Evolutionary conservation across 2,113 vertebrate genomes (phyloP), one percentile per base, ranked within the genome.

Genomic region (Bufo bufo): DNA sequence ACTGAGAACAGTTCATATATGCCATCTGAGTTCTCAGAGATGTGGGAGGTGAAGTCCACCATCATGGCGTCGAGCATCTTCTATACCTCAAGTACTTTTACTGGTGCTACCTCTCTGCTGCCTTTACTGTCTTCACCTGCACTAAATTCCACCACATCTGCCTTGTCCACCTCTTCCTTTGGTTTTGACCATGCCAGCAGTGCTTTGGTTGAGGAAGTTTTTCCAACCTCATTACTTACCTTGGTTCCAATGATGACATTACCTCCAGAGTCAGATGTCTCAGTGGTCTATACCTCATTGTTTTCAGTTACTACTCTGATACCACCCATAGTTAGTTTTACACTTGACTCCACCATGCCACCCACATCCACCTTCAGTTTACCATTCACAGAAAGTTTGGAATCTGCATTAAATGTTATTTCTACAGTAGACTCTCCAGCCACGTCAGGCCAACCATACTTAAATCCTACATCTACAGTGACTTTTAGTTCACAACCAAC

Each of bases 41-140:
- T 91, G 43, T 72, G 92, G 33, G 93, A 92, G 90, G 88, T 74
- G n/a, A 58, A 90, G 1, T 85, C 87, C 0, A 20, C 88, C 43
- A 89, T 87, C 23, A 89, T 87, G 5, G 84, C 6, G 13, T 49
- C 23, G 3, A 91, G 90, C 90, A 85, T 92, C 90, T 84, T 16
- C 59, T 82, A 93, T 93, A 94, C 95, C 94, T 95, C 94, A 90
- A 89, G 85, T 74, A 74, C 66, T 90, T 88, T 91, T 90, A 89
- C 91, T 81, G 93, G 90, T 92, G 65, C 94, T 94, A 93, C 94
- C 94, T 94, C 94, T 77, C 10, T 90, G 77, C 93, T 92, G 89
- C 91, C 91, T 74, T 89, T 92, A 0, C 88, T 91, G 58, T 80
- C 54, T 14, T 50, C 82, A 10, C 90, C 8, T 65, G 85, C 50